A percentile compares a stretch with the other conserved stretches of the same genome.
Evolutionary conservation across 2,113 vertebrate species (phyloP).

Genomic region (Myotis lucifugus): DNA sequence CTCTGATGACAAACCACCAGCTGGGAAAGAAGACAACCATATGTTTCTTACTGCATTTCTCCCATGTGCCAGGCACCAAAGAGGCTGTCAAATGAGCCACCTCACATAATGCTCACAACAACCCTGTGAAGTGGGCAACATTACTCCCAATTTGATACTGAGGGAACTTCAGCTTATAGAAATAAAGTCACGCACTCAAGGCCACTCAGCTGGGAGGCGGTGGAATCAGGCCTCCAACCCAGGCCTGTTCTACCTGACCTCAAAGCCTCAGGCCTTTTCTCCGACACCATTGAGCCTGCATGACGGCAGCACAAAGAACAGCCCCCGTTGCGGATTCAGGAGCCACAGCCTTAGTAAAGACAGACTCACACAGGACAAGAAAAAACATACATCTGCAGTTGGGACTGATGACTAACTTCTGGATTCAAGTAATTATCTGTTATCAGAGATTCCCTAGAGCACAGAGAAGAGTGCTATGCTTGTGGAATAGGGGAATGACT

Average conservation of each 20-base stretch:
- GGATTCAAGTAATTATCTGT: not conserved
- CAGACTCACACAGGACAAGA: not conserved
- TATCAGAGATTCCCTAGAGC: not conserved
- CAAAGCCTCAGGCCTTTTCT: not conserved
- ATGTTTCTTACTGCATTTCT: not conserved
- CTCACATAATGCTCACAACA: too few relatives aligned
- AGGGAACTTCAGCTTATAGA: not conserved
- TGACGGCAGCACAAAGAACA: rapidly evolving
- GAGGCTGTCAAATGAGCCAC: not conserved
- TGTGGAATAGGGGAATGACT: not conserved
- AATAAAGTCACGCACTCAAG: not conserved
- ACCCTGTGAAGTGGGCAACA: not conserved
- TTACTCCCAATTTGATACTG: not conserved
- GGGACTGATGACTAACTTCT: not conserved
- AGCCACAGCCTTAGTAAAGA: not conserved
- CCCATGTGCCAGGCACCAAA: not conserved
- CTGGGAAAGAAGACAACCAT: not conserved
- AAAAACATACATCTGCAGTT: not conserved
- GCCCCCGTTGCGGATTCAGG: not conserved
- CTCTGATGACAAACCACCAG: not conserved
- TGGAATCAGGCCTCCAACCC: not conserved
- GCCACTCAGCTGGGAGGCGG: not conserved
- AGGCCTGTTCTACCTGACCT: not conserved
- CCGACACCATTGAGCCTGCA: not conserved
- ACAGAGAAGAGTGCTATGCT: not conserved